Evolutionary conservation across 2,797 vertebrate species (phyloP), one percentile per base, ranked within the genome.

Genomic region (Vultur gryphus): DNA sequence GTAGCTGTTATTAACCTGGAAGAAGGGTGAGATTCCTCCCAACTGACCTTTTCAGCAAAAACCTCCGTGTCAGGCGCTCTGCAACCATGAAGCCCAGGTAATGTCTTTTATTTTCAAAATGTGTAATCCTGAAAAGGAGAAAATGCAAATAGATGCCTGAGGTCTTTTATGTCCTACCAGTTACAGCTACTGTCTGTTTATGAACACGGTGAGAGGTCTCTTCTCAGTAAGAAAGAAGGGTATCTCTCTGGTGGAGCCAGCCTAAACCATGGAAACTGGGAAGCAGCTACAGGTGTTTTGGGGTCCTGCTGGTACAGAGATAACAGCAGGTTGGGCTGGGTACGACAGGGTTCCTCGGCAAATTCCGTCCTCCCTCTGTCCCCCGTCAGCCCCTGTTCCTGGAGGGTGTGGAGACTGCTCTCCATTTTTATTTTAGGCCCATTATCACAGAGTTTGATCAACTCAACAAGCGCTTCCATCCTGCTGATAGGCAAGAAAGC

Each of bases 31-130:
- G 54, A 67, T 57, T 73, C 59, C 80, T 92, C 44, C 54, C 58
- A 69, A 7, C 7, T 71, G 77, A 87, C 78, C 84, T 91, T 96
- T 91, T 64, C 69, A 84, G 73, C 2, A 1, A 44, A 93, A 84
- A 59, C 37, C 73, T 64, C 19, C 0, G 1, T 29, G 44, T 52
- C 77, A 84, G 57, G 55, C 0, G 0, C 24, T 70, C 58, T 20
- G 46, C 59, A 55, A 37, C 9, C 17, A 19, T 3, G 9, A 75
- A 93, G 15, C 23, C 23, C 73, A 33, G 33, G 57, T 35, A 49
- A 62, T 1, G 6, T 41, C 23, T 65, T 81, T 33, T 48, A 33
- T 48, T 87, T 85, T 89, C 54, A 70, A 84, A 62, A 43, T 2
- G 16, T 3, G 52, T 46, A 52, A 73, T 46, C 55, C 62, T 25